These are phyloP conservation scores for Mandrillus leucophaeus DNA, from an alignment of 2,113 vertebrate genomes.

Conservation along the genomic window DNA sequence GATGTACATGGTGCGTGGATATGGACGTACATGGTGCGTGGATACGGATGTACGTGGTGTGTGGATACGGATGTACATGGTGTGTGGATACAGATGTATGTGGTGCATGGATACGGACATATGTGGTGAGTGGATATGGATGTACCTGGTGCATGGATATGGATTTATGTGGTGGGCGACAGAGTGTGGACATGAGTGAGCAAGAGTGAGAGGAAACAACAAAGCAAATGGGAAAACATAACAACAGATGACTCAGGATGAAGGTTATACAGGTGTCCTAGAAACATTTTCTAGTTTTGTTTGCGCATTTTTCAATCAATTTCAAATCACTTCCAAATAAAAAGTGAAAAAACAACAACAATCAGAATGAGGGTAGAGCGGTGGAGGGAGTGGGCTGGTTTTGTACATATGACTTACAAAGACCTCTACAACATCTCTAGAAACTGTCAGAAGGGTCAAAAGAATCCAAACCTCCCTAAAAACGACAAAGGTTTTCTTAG, in stretches of 20 bases:
- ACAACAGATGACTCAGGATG: neutral
- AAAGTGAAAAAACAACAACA: neutral
- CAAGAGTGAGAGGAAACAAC: neutral
- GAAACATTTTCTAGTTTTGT: neutral
- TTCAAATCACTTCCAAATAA: neutral
- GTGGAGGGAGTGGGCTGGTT: neutral
- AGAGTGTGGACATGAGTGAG: too few relatives aligned
- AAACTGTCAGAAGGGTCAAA: neutral
- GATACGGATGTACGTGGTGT: rapidly evolving
- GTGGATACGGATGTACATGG: neutral
- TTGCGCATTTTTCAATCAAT: neutral
- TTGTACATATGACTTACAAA: neutral
- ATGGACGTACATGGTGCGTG: rapidly evolving
- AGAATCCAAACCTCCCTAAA: neutral
- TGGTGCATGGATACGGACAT: rapidly evolving
- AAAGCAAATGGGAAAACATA: neutral
- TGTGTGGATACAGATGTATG: neutral
- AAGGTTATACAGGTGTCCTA: neutral
- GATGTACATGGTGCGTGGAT: rapidly evolving
- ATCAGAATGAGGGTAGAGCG: neutral
- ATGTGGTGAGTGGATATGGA: neutral
- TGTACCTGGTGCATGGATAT: neutral
- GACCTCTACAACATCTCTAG: neutral
- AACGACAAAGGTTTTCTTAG: neutral
- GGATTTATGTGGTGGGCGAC: too few relatives aligned